These are phyloP conservation scores for Epizoanthus scotinus DNA, from an alignment of 92 coral and sea anemone genomes.

Conservation along the genomic window DNA sequence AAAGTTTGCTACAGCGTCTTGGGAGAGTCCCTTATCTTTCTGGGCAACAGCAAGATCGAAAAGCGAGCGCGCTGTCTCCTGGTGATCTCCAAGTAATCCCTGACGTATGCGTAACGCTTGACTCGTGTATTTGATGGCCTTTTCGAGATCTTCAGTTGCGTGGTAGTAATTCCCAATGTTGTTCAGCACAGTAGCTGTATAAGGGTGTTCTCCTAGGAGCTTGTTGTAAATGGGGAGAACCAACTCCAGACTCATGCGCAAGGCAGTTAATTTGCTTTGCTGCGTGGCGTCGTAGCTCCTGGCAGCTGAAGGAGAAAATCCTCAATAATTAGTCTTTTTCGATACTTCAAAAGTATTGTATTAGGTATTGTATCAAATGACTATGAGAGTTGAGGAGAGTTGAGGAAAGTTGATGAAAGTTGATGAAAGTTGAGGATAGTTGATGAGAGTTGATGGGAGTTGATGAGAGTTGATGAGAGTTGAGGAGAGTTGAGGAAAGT, in stretches of 20 bases:
- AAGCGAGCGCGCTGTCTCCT: slow-evolving; percentile 55
- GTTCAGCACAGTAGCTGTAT: slow-evolving; percentile 56
- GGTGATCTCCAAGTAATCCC: slow-evolving; percentile 52
- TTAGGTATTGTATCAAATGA: too few species aligned
- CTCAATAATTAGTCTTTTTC: not conserved
- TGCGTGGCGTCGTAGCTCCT: slow-evolving; percentile 26
- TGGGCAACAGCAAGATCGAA: slow-evolving; percentile 56
- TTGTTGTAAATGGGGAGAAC: slow-evolving; percentile 49
- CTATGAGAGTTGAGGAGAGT: too few species aligned
- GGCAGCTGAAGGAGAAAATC: slow-evolving; percentile 23
- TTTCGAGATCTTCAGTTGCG: slow-evolving; percentile 36
- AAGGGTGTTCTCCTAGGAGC: slow-evolving; percentile 58
- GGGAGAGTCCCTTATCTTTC: slow-evolving; percentile 17
- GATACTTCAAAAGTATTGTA: too few species aligned
- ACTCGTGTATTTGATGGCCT: slow-evolving; percentile 40
- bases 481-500: too few species aligned
- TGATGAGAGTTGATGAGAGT: too few species aligned
- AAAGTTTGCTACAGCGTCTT: slow-evolving; percentile 42
- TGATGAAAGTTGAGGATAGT: too few species aligned
- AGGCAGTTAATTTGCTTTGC: slow-evolving; percentile 4
- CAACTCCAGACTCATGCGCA: slow-evolving; percentile 29
- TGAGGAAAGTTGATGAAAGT: too few species aligned
- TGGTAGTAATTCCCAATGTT: slow-evolving; percentile 56
- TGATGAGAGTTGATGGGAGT: too few species aligned
- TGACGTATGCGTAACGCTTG: slow-evolving; percentile 55